Percentiles rank a stretch among this genome's conserved stretches.
Conservation (phyloP, 2,888 invertebrate genomes). For the Heliconius ismenius region DNA sequence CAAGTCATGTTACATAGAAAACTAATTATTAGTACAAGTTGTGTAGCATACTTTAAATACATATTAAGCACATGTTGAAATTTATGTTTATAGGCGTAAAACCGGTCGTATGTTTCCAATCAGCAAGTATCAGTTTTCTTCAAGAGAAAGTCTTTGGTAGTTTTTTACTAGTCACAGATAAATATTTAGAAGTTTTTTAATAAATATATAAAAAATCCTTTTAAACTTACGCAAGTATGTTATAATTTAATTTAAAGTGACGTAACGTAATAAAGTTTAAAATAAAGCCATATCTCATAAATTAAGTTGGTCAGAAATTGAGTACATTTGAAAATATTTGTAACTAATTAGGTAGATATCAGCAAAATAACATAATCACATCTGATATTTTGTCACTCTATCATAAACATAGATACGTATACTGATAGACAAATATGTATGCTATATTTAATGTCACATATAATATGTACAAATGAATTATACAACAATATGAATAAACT, state of each 20-base stretch:
- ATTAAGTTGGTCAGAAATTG: background rate
- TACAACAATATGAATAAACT: too few relatives aligned
- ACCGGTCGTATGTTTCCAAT: slow-evolving; percentile 38
- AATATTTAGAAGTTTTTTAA: background rate
- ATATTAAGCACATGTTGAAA: slow-evolving; percentile 8
- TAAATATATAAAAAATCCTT: background rate
- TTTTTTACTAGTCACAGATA: background rate
- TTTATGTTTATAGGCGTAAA: slow-evolving; percentile 21
- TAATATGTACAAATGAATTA: background rate
- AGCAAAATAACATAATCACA: background rate
- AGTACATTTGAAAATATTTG: slow-evolving; percentile 8
- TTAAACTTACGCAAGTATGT: background rate
- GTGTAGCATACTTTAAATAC: slow-evolving; percentile 10
- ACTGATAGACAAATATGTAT: background rate
- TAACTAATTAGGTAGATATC: background rate
- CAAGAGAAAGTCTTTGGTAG: slow-evolving; percentile 36
- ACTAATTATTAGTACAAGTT: slow-evolving; percentile 11
- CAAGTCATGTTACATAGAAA: background rate
- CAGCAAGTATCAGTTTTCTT: slow-evolving; percentile 32
- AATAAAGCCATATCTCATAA: background rate
- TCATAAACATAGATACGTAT: background rate
- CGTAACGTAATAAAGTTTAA: background rate
- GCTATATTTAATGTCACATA: slow-evolving; percentile 3
- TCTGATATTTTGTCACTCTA: slow-evolving; percentile 3
- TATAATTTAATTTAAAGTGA: background rate